A percentile compares a stretch with the other conserved stretches of the same genome.
Evolutionary conservation across 2,888 invertebrate species (phyloP).

Genomic region (Taphrorychus bicolor): DNA sequence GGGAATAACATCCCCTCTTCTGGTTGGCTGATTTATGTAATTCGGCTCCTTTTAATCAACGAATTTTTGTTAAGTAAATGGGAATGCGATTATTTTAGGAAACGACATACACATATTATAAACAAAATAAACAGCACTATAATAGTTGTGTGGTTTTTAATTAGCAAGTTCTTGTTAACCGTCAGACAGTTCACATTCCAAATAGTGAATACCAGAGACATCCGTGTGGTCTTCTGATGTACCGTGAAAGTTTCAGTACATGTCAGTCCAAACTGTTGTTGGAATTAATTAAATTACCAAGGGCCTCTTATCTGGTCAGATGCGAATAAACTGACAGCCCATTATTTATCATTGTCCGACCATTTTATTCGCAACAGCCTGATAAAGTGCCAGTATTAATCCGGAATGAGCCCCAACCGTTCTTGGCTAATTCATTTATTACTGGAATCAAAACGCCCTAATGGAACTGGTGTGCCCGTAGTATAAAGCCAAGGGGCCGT

Average conservation of each 20-base stretch:
- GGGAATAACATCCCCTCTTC: neutral
- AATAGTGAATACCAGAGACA: neutral
- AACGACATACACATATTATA: too few species aligned
- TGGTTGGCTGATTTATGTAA: neutral
- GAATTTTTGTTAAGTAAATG: neutral
- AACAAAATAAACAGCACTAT: too few species aligned
- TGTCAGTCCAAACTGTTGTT: neutral
- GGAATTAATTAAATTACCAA: neutral
- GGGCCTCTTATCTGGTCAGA: neutral
- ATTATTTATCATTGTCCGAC: constrained; percentile 31
- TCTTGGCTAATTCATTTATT: constrained; percentile 4
- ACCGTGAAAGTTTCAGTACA: neutral
- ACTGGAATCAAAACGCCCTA: neutral
- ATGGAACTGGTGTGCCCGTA: neutral
- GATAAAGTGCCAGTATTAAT: constrained; percentile 30
- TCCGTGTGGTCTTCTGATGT: neutral
- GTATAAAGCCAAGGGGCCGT: too few species aligned
- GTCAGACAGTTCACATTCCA: too few species aligned
- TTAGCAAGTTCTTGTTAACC: too few species aligned
- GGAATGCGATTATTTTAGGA: neutral
- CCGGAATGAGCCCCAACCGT: neutral
- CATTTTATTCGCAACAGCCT: constrained; percentile 29
- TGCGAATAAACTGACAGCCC: neutral
- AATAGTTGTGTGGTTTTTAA: too few species aligned
- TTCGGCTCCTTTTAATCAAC: neutral